Base-by-base conservation (phyloP, 1,140 invertebrate genomes). In the Ostrea denselamellosa region DNA sequence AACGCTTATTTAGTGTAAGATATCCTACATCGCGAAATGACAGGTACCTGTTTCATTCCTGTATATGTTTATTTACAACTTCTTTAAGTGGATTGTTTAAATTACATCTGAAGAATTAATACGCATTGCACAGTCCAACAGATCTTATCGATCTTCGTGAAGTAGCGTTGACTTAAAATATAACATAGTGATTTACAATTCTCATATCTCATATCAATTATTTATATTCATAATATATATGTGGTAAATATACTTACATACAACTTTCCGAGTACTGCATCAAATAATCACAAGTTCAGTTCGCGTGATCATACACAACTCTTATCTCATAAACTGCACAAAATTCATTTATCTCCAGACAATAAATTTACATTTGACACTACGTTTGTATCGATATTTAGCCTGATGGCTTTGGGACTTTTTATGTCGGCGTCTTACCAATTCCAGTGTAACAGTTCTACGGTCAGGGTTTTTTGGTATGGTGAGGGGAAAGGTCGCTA, bases 331-430 rank as follows among this genome's bases (percentile, higher is more conserved):
- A 77, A 77, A 77, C 28, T 77, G 25, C 68, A 77, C 25, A 28
- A 77, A 77, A 77, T 77, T 77, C 68, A 77, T 77, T 77, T 77
- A 77, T 77, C 68, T 77, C 68, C 68, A 10, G 68, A 77, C 68
- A 77, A 77, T 77, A 77, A 77, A 77, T 77, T 14, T 77, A 22
- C 28, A 12, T 77, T 77, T 77, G 68, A 77, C 68, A 77, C 68
- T 14, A 10, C 28, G 68, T 77, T 14, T 77, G 68, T 77, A 25
- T 77, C 68, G 68, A 77, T 77, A 34, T 34, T 34, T 34, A 34
- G 68, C 68, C 28, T 34, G 10, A 34, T 77, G 68, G 10, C 28
- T 17, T 77, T 10, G n/a, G 58, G 68, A 12, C 5, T 77, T 77
- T 77, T 77, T 77, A 77, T 28, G 25, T 25, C 68, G 22, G 0